Percentiles rank a stretch among this genome's conserved stretches.
These are phyloP conservation scores for Hippocampus barbouri DNA, from an alignment of 2,113 vertebrate species.

Conservation along the genomic window DNA sequence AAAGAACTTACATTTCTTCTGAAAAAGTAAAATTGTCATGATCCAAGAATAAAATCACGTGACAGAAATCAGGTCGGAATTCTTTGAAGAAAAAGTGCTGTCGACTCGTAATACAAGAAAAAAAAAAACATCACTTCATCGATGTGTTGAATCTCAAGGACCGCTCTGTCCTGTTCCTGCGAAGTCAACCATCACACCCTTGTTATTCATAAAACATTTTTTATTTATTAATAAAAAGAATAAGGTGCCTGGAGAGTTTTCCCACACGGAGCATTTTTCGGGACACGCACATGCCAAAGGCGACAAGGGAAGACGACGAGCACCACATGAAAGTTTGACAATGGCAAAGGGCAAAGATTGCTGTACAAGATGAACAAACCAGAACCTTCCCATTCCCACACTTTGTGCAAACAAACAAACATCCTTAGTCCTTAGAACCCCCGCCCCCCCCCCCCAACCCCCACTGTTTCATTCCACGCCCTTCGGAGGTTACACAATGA, in stretches of 20 bases:
- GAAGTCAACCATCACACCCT: neutral
- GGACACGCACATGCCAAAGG: neutral
- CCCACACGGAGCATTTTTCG: neutral
- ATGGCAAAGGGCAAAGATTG: neutral
- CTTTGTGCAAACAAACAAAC: constrained; percentile 5
- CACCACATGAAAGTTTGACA: neutral
- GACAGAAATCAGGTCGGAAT: too few relatives aligned
- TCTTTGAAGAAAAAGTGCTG: too few relatives aligned
- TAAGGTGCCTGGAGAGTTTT: constrained; percentile 10
- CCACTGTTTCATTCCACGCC: neutral
- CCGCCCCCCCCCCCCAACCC: neutral
- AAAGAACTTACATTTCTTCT: too few relatives aligned
- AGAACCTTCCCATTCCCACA: neutral
- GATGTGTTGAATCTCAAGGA: neutral
- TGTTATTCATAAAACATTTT: constrained; percentile 4
- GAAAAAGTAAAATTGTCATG: too few relatives aligned
- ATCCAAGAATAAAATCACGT: too few relatives aligned
- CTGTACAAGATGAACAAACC: constrained; percentile 16
- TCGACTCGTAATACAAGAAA: too few relatives aligned
- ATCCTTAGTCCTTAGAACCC: constrained; percentile 1
- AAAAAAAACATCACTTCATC: neutral
- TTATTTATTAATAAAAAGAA: neutral
- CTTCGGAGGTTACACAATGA: neutral
- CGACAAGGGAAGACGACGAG: neutral
- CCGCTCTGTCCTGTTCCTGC: neutral